Evolutionary conservation across 2,888 invertebrate genomes (phyloP), one percentile per base, ranked within the genome.

Genomic region (Hirtodrosophila trivittata): DNA sequence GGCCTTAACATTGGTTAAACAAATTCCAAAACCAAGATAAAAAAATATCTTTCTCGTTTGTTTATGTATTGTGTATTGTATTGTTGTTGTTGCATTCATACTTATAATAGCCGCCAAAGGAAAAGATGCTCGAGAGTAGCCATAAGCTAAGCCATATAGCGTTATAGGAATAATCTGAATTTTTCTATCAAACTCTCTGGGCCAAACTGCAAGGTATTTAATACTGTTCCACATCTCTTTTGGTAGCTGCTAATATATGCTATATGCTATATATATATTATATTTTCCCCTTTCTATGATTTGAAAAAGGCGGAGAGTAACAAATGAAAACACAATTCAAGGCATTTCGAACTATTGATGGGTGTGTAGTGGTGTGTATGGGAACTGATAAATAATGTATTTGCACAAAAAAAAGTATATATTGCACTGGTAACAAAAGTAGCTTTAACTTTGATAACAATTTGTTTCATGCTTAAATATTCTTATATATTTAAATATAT

Each of bases 391-490:
- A 42, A 42, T 42, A 57, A 71, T 52, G 21, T 45, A 45, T 57
- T 59, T 77, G 68, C 57, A 65, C 55, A 69, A 52, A 65, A 52
- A 65, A 52, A 68, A 70, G 39, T 71, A 72, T 60, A 62, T 75
- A 85, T 83, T 83, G 85, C 75, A 75, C 74, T 83, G 81, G 69
- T 67, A 81, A 87, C 77, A 78, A 86, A 86, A 88, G 72, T 78
- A 86, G 84, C 88, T 72, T 78, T 70, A 70, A 71, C 72, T 75
- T 75, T 88, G 56, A 83, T 87, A 88, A 87, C 87, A 87, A 77
- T 83, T 85, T 78, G 46, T 74, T 72, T 66, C 60, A 75, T 67
- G 46, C 62, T 84, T 73, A 75, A 69, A 59, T 80, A 67, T 71
- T 66, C 58, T 77, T 74, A 67, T 42, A 63, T 47, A 63, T 67